Evolutionary conservation across 2,113 vertebrate genomes (phyloP).

Genomic region (Gulo gulo): DNA sequence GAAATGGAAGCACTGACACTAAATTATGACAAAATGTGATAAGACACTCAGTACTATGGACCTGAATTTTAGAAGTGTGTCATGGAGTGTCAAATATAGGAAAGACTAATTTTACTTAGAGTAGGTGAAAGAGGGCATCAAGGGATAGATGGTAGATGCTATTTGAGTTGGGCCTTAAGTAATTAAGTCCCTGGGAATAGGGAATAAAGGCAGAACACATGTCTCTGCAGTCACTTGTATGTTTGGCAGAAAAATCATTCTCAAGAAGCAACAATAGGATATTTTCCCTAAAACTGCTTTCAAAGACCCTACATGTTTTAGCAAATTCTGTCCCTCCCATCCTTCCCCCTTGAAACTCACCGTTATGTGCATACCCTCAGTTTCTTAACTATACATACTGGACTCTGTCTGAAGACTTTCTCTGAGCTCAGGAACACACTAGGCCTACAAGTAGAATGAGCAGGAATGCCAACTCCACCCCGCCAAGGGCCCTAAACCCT

Average conservation of each 20-base stretch:
- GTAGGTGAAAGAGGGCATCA: neutral
- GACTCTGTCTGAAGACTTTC: neutral
- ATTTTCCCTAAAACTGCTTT: neutral
- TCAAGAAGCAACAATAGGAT: neutral
- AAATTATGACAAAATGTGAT: neutral
- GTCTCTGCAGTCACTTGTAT: neutral
- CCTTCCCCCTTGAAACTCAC: neutral
- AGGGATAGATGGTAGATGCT: neutral
- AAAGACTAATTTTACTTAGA: neutral
- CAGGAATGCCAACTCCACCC: neutral
- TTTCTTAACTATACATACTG: neutral
- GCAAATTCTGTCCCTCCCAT: too few species aligned
- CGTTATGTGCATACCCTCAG: too few species aligned
- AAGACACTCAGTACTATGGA: neutral
- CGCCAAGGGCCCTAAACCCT: neutral
- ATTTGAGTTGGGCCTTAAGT: neutral
- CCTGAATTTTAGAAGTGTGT: neutral
- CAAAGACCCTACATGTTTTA: rapidly evolving
- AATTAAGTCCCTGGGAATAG: neutral
- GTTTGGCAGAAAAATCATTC: neutral
- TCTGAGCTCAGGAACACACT: neutral
- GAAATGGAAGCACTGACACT: neutral
- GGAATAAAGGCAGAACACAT: neutral
- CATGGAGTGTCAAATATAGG: neutral
- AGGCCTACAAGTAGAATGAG: neutral